Base-by-base conservation (phyloP, 1,140 invertebrate species). In the Drosophila quadrilineata region DNA sequence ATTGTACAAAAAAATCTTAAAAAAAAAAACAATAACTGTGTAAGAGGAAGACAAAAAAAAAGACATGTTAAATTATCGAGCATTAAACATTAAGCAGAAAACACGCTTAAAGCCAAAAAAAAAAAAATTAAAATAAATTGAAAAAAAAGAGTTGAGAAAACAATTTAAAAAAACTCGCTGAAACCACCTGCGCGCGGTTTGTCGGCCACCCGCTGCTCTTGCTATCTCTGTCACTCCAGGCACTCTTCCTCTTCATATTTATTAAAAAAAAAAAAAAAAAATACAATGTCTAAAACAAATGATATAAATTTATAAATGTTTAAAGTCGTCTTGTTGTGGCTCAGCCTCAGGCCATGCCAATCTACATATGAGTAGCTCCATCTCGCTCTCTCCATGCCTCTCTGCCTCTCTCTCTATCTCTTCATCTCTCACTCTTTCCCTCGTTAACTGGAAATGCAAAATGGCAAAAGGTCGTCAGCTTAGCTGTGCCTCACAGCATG, bases 221-320 rank as follows among this genome's bases (percentile, higher is more conserved):
- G 5, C 5, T 10, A 10, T 28, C 40, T 43, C 21, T 26, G 21
- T 12, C 21, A 12, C 21, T 43, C 40, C n/a, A 5, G 19, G 21
- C 4, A 24, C 9, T 24, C 21, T 19, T 12, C 0, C 14, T 41
- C 9, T 14, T 9, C 21, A 21, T 43, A 22, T 43, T 22, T 31
- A 38, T 14, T 10, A 45, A 24, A 66, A 29, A 22, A 19, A 41
- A 40, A 46, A 59, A 52, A 31, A 38, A 67, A 66, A 56, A 66
- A 66, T 16, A 33, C 31, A 21, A 28, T 21, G 2, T 8, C 40
- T 22, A 66, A 71, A 76, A 75, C 38, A 82, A 84, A 73, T 82
- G 73, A 84, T 82, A 84, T 82, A 77, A 82, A 77, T 84, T 76
- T 82, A 72, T 75, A 75, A 64, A 68, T 75, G 75, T 65, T 72